These are phyloP conservation scores for Tenodera sinensis DNA, from an alignment of 2,888 invertebrate genomes.

Conservation along the genomic window DNA sequence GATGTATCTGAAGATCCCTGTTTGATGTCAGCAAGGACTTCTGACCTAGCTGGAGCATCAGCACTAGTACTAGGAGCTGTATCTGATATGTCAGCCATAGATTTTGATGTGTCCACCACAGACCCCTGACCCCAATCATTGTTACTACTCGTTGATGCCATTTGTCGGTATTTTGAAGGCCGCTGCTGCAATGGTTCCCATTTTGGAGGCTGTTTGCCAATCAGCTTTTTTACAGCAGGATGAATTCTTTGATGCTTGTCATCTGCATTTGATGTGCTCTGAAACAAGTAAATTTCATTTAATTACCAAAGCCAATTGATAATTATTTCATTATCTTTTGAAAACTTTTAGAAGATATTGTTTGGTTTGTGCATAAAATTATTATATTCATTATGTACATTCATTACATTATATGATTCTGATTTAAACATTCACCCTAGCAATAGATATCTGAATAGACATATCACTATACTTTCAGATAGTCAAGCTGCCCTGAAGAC, in stretches of 20 bases:
- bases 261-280: background rate
- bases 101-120: background rate
- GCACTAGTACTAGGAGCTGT: background rate
- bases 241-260: conserved; percentile 56
- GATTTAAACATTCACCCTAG: no score
- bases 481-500: no score
- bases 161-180: conserved; percentile 7
- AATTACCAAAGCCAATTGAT: no score
- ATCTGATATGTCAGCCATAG: background rate
- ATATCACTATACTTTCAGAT: no score
- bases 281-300: background rate
- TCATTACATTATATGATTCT: no score
- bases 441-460: no score
- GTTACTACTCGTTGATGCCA: background rate
- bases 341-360: no score
- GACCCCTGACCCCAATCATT: background rate
- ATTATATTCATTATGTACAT: no score
- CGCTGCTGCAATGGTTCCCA: conserved; percentile 18
- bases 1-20: background rate
- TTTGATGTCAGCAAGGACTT: background rate
- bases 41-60: background rate
- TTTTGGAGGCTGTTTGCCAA: conserved; percentile 53
- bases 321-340: no score
- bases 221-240: conserved; percentile 69
- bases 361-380: no score